Percentiles rank a stretch among this genome's conserved stretches.
Evolutionary conservation across 37 sponge, comb jelly and placozoan species (phyloP).

Genomic region (Theonella swinhoei): DNA sequence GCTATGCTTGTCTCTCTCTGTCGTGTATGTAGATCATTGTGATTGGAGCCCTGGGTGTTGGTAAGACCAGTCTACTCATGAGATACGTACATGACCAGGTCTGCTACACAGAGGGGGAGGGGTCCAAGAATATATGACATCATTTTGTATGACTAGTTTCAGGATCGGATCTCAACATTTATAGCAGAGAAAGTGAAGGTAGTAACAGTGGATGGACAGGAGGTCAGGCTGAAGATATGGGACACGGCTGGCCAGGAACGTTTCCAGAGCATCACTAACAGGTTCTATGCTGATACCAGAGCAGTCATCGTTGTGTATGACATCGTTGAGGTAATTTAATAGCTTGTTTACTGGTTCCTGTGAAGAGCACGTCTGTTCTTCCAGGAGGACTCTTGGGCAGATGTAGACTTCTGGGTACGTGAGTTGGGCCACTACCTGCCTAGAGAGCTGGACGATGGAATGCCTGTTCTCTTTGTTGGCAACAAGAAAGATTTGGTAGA

Average conservation of each 20-base stretch:
- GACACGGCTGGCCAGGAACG: constrained; percentile 75
- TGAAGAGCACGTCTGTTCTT: neutral
- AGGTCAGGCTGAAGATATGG: constrained; percentile 57
- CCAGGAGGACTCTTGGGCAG: constrained; percentile 7
- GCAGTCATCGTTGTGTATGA: constrained; percentile 66
- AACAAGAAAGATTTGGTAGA: constrained; percentile 57
- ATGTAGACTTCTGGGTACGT: constrained; percentile 53
- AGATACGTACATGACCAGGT: constrained; percentile 41
- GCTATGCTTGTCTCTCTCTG: too few relatives aligned
- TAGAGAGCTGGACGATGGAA: constrained; percentile 33
- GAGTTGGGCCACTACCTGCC: constrained; percentile 51
- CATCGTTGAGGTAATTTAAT: neutral
- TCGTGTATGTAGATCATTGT: constrained; percentile 63
- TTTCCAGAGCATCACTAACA: constrained; percentile 55
- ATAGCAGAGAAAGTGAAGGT: constrained; percentile 54
- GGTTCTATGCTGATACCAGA: constrained; percentile 46
- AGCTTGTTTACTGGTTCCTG: neutral
- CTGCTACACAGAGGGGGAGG: too few relatives aligned
- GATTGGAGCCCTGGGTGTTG: constrained; percentile 53
- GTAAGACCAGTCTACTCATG: constrained; percentile 59
- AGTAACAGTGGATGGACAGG: constrained; percentile 30
- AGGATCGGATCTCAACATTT: constrained; percentile 36
- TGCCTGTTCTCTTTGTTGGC: constrained; percentile 57
- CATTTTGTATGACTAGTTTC: too few relatives aligned
- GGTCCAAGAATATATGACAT: too few relatives aligned